Percentiles rank a stretch among this genome's conserved stretches.
phyloP scores from a whole-genome alignment of 2,888 invertebrate genomes.

The Chironomus tentans region DNA sequence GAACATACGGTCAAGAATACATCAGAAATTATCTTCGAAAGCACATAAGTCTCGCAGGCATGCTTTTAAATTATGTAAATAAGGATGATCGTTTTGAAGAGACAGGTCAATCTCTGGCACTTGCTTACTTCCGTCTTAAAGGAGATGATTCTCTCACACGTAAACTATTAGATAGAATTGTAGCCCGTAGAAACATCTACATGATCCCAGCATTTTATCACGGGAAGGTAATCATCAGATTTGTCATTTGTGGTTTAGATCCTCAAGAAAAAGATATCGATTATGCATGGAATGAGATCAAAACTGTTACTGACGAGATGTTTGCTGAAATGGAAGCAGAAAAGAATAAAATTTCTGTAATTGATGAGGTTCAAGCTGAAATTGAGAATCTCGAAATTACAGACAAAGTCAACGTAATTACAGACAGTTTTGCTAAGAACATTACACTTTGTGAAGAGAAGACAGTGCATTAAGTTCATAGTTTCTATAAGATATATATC shows the following conservation, averaged over 20 bases:
- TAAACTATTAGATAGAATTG: slow-evolving; percentile 60
- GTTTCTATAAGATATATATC: background rate
- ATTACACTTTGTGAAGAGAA: background rate
- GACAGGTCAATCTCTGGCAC: slow-evolving; percentile 61
- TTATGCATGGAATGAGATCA: slow-evolving; percentile 62
- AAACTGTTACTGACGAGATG: slow-evolving; percentile 46
- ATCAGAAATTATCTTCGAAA: slow-evolving; percentile 67
- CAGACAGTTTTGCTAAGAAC: background rate
- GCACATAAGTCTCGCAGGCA: slow-evolving; percentile 63
- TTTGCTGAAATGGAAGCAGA: slow-evolving; percentile 2
- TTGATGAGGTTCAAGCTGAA: too few relatives aligned
- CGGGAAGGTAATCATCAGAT: slow-evolving; percentile 62
- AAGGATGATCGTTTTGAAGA: slow-evolving; percentile 71
- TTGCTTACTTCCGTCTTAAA: slow-evolving; percentile 84
- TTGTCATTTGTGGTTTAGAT: slow-evolving; percentile 69
- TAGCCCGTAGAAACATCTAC: slow-evolving; percentile 67
- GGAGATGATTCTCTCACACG: slow-evolving; percentile 62
- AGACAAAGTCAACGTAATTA: slow-evolving; percentile 13
- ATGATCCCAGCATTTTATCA: slow-evolving; percentile 67
- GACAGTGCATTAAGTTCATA: background rate
- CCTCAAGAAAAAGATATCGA: slow-evolving; percentile 63
- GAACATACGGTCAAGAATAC: slow-evolving; percentile 72
- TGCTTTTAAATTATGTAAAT: slow-evolving; percentile 63
- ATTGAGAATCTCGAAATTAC: background rate
- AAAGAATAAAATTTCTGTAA: background rate